A percentile compares a stretch with the other conserved stretches of the same genome.
Evolutionary conservation across 1,140 invertebrate species (phyloP).

Genomic region (Drosophila pseudoobscura): DNA sequence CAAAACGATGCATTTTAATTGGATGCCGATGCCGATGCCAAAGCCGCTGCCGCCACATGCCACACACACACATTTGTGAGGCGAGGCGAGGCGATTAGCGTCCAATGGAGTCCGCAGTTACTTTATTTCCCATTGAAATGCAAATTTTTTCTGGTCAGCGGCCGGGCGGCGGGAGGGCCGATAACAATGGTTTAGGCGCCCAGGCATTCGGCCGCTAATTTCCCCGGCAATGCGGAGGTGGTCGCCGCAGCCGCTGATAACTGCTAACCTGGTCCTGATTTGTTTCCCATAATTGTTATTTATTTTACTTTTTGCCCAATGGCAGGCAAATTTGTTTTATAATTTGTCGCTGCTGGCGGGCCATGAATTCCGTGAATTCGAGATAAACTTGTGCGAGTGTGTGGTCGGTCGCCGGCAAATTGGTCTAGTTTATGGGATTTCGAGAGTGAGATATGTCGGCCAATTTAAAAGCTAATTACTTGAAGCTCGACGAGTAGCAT

Average conservation of each 20-base stretch:
- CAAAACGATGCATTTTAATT: slow-evolving; percentile 67
- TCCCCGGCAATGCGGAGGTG: slow-evolving; percentile 34
- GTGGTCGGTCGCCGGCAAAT: slow-evolving; percentile 14
- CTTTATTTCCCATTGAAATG: slow-evolving; percentile 68
- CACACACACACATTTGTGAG: slow-evolving; percentile 28
- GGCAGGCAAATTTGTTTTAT: slow-evolving; percentile 29
- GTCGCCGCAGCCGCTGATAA: background rate
- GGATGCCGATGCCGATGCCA: slow-evolving; percentile 34
- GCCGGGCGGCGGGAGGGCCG: slow-evolving; percentile 9
- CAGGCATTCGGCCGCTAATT: slow-evolving; percentile 28
- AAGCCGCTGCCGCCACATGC: background rate
- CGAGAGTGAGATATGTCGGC: slow-evolving; percentile 11
- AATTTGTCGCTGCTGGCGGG: slow-evolving; percentile 51
- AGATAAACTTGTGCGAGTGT: slow-evolving; percentile 12
- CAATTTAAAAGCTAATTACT: slow-evolving; percentile 65
- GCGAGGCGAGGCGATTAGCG: slow-evolving; percentile 43
- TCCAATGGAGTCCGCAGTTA: slow-evolving; percentile 57
- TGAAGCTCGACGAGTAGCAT: slow-evolving; percentile 14
- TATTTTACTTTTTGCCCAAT: slow-evolving; percentile 48
- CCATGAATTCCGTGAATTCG: slow-evolving; percentile 28
- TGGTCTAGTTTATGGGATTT: slow-evolving; percentile 6
- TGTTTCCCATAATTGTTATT: slow-evolving; percentile 65
- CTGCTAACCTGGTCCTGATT: slow-evolving; percentile 38
- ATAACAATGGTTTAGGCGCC: slow-evolving; percentile 46
- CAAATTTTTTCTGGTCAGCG: slow-evolving; percentile 33